Evolutionary conservation across 1,140 invertebrate species (phyloP), one percentile per base, ranked within the genome.

Genomic region (Tribolium castaneum): DNA sequence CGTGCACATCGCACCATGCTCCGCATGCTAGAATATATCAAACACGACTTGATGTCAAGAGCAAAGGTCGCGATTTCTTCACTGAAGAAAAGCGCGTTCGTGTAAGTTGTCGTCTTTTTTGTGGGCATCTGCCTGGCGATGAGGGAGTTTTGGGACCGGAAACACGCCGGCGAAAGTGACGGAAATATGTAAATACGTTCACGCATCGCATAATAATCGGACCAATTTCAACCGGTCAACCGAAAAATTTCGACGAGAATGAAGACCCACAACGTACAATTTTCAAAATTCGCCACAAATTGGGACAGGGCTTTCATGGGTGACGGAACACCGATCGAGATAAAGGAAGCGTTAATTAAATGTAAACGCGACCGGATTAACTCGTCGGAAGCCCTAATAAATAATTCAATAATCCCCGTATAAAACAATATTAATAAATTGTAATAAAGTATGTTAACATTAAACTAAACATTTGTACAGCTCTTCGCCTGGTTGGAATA

Each of bases 201-300:
- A 66, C 59, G 59, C 59, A 66, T 66, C 59, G 59, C 34, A 66
- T 66, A 66, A 66, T 66, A 66, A 66, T 66, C 59, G 59, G 59
- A 66, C 25, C 59, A 35, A 66, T 13, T 66, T 66, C 34, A 30
- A 66, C 59, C 59, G 59, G 59, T 66, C 59, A 35, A 35, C 25
- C 30, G 59, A 35, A 13, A n/a, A 66, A 22, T 34, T n/a, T 35
- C n/a, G 52, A 54, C 56, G 56, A 3, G 7, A 16, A 19, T 62
- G 16, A 6, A 10, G 6, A 22, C 9, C 9, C 9, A 3, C 1
- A n/a, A 30, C 56, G 19, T 66, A 3, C 6, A 25, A 30, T 66
- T 30, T 30, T 66, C 6, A 66, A 45, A 45, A 45, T 7, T 45
- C n/a, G 39, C 59, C 0, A 35, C 13, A 35, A 66, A 66, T 66